Percentiles rank a stretch among this genome's conserved stretches.
Evolutionary conservation across 2,888 invertebrate species (phyloP).

Genomic region (Melangyna quadrimaculata): DNA sequence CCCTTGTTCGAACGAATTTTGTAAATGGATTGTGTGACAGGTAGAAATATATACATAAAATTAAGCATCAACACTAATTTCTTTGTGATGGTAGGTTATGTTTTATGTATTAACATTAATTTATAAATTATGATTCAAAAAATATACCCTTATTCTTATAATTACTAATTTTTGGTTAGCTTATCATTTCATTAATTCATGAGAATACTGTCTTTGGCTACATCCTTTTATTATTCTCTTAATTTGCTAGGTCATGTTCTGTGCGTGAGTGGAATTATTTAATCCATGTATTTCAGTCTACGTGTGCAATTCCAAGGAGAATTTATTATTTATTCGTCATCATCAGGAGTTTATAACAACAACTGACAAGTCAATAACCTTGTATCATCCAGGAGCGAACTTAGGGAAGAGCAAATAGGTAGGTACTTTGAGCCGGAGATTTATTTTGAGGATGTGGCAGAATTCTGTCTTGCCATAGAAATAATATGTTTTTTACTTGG

Average conservation of each 20-base stretch:
- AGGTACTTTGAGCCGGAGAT: too few species aligned
- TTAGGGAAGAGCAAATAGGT: background rate
- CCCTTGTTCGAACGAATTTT: too few species aligned
- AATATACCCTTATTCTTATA: background rate
- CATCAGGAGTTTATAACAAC: constrained; percentile 20
- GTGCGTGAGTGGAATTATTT: background rate
- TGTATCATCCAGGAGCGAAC: background rate
- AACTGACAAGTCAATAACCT: constrained; percentile 58
- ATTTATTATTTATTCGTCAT: constrained; percentile 46
- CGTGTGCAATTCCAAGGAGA: constrained; percentile 37
- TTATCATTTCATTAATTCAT: background rate
- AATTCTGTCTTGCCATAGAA: too few species aligned
- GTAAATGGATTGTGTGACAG: background rate
- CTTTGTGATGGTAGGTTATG: background rate
- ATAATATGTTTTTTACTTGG: too few species aligned
- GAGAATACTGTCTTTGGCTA: background rate
- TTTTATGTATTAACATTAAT: background rate
- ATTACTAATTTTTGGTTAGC: background rate
- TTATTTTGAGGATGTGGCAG: too few species aligned
- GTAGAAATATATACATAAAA: background rate
- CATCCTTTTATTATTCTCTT: background rate
- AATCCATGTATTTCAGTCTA: background rate
- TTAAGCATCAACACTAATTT: background rate
- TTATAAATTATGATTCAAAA: background rate
- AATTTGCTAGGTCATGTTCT: constrained; percentile 2